A percentile compares a stretch with the other conserved stretches of the same genome.
Conservation (phyloP, 1,140 invertebrate genomes). For the Drosophila willistoni region DNA sequence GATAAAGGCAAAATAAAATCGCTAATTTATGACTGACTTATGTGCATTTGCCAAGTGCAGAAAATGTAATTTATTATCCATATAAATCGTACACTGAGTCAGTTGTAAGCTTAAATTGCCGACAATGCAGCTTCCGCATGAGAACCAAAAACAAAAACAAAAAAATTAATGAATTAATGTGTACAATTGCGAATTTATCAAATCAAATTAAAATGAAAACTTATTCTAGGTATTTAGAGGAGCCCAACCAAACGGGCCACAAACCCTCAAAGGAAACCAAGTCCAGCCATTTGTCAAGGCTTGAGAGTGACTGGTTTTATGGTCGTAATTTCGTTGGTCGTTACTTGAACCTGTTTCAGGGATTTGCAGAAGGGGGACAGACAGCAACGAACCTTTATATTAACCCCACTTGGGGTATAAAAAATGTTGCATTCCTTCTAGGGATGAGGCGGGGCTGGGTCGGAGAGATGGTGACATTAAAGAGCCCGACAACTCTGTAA, state of each 20-base stretch:
- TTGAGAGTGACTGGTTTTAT: slow-evolving; percentile 47
- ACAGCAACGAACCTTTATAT: background rate
- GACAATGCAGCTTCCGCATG: slow-evolving; percentile 57
- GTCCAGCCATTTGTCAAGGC: slow-evolving; percentile 59
- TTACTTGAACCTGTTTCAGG: slow-evolving; percentile 37
- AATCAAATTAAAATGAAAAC: slow-evolving; percentile 52
- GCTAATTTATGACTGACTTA: slow-evolving; percentile 62
- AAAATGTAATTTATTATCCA: slow-evolving; percentile 70
- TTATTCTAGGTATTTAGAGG: slow-evolving; percentile 1
- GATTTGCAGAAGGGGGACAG: background rate
- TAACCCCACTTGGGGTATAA: slow-evolving; percentile 11
- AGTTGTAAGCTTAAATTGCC: slow-evolving; percentile 21
- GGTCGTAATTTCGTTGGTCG: slow-evolving; percentile 44
- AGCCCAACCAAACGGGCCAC: background rate
- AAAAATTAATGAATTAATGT: background rate
- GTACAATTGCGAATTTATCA: slow-evolving; percentile 70
- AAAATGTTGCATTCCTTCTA: slow-evolving; percentile 41
- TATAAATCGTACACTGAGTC: slow-evolving; percentile 65
- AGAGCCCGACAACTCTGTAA: slow-evolving; percentile 42
- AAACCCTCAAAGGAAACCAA: background rate
- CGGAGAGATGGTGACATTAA: too few relatives aligned
- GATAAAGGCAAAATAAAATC: slow-evolving; percentile 76
- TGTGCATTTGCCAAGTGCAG: slow-evolving; percentile 56
- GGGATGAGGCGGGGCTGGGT: background rate
- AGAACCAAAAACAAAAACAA: background rate